Base-by-base conservation (phyloP, 1,140 invertebrate genomes). In the Calephelis nemesis region DNA sequence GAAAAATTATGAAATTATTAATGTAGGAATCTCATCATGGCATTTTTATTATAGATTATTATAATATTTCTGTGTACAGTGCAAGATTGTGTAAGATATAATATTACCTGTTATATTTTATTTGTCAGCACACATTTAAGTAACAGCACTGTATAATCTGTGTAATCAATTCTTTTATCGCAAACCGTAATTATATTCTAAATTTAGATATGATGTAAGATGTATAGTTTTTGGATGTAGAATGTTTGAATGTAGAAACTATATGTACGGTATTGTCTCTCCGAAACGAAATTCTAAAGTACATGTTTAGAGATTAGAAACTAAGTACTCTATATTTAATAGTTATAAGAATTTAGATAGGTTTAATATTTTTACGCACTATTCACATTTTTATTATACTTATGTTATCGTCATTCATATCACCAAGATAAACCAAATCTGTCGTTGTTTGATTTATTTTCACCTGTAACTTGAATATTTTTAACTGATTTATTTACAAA, bases 211-310 rank as follows among this genome's bases (percentile, higher is more conserved):
- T 63, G 54, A 58, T 65, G 12, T 47, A 45, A 66, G 64, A 49
- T 66, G 42, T 63, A 58, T 50, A 78, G 52, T 58, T 58, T 10
- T 58, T 9, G 52, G 30, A 72, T 62, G 69, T 73, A 77, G 72
- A 69, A 70, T 62, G 68, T 77, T 82, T 75, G 48, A 70, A 77
- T 60, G 74, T 85, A 84, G 77, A 67, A 75, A 70, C 69, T 66
- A 13, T 65, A 58, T 65, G 62, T 72, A 67, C 70, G 74, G 73
- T 69, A 66, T 54, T 47, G 79, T 85, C 72, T 82, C 73, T 85
- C 79, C 78, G 85, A 86, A 90, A 90, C 84, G 85, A 90, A 88
- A 90, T 88, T 90, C 86, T 88, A 90, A 90, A 88, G 79, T 83
- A 82, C 74, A 77, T 80, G 69, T 83, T 75, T 90, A 88, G 81